These are phyloP conservation scores for Diarsia dahlii DNA, from an alignment of 2,888 invertebrate genomes.

Conservation along the genomic window DNA sequence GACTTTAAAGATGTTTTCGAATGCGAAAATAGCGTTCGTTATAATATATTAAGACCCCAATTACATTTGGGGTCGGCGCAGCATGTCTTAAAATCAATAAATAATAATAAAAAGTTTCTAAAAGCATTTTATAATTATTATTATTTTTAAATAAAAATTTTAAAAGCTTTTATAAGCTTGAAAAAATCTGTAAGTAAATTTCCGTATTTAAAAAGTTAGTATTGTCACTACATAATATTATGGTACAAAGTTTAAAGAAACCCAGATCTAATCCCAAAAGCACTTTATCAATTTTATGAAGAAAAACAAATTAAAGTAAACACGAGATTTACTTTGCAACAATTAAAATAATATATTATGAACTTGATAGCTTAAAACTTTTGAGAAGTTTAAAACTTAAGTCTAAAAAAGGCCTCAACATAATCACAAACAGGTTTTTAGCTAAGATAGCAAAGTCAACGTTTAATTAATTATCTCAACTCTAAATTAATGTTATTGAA, in stretches of 20 bases:
- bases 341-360: background rate
- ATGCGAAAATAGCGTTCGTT: too few relatives aligned
- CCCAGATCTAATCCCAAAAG: background rate
- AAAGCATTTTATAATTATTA: too few relatives aligned
- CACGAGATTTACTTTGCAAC: background rate
- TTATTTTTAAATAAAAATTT: too few relatives aligned
- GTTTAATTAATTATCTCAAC: conserved; percentile 34
- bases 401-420: conserved; percentile 8
- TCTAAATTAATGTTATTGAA: conserved; percentile 28
- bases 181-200: background rate
- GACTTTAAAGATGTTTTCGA: background rate
- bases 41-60: too few relatives aligned
- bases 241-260: background rate
- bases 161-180: too few relatives aligned
- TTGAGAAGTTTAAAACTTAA: conserved; percentile 8
- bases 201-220: background rate
- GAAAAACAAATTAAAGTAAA: background rate
- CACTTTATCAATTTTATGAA: background rate
- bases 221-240: background rate
- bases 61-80: too few relatives aligned
- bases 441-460: conserved; percentile 11
- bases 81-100: too few relatives aligned
- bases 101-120: too few relatives aligned
- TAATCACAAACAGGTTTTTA: conserved; percentile 22
- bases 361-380: background rate